Evolutionary conservation across 1,140 invertebrate genomes (phyloP).

Genomic region (Drosophila nannoptera): DNA sequence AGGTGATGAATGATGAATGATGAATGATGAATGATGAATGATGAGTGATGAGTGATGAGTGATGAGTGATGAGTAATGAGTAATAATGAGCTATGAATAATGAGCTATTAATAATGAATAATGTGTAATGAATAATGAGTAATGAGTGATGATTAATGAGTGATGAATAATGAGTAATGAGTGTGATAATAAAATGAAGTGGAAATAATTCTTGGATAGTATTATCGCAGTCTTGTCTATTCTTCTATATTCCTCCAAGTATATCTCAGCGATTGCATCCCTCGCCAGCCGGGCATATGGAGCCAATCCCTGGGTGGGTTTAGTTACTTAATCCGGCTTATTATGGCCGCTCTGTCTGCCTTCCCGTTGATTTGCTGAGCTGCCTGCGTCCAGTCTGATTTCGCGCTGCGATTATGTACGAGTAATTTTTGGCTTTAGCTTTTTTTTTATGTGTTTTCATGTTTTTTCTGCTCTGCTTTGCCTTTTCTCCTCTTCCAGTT

Average conservation of each 20-base stretch:
- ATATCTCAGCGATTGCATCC: not conserved
- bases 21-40: not conserved
- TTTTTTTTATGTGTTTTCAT: slow-evolving; percentile 12
- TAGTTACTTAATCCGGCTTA: slow-evolving; percentile 73
- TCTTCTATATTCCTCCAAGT: no score
- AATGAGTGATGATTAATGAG: not conserved
- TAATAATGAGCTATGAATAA: not conserved
- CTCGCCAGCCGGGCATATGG: not conserved
- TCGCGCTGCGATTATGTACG: slow-evolving; percentile 30
- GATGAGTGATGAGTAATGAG: not conserved
- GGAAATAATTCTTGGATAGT: not conserved
- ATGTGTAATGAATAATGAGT: not conserved
- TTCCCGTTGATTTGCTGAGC: slow-evolving; percentile 39
- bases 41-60: not conserved
- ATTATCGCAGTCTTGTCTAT: no score
- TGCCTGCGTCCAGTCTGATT: slow-evolving; percentile 27
- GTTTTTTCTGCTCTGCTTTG: slow-evolving; percentile 1
- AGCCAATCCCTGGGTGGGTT: slow-evolving; percentile 23
- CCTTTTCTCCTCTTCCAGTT: slow-evolving; percentile 18
- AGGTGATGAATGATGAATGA: not conserved
- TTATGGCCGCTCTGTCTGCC: slow-evolving; percentile 66
- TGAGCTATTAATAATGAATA: not conserved
- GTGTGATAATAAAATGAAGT: not conserved
- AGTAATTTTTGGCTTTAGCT: slow-evolving; percentile 37
- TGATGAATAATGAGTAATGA: not conserved